Evolutionary conservation across 1,140 invertebrate genomes (phyloP), one percentile per base, ranked within the genome.

Genomic region (Pomphorhynchus laevis): DNA sequence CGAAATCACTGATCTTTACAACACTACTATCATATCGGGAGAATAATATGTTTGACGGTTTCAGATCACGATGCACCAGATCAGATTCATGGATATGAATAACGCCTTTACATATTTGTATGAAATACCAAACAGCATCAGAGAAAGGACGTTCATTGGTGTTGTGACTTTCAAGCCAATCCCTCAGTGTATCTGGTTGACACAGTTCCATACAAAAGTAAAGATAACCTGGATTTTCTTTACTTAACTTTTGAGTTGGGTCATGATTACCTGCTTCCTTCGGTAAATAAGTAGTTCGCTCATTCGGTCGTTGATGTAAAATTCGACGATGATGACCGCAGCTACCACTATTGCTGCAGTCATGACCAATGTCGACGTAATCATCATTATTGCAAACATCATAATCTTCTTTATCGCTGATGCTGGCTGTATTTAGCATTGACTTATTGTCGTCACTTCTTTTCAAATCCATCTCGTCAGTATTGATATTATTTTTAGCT

Each of bases 181-280:
- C 77, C 48, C 71, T 68, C 5, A 93, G 58, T 46, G 72, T 84
- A 41, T 79, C 68, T 47, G 70, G 69, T 35, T 67, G 65, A 51
- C 82, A 93, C 32, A 93, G 53, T 56, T 93, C 77, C 80, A 91
- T 91, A 56, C 91, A 79, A 51, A 91, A 89, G 49, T 80, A 89
- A 1, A 91, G 61, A 55, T 72, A 82, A 61, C 63, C 56, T 65
- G 50, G 48, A 50, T 40, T 39, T 31, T 4, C 16, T 47, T 22
- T 44, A 40, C 14, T 24, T 43, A 2, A 33, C 39, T 49, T 52
- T 34, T 41, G 45, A 32, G 22, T 35, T 4, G 37, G 45, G 18
- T 23, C 40, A 27, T 35, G 20, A 29, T 34, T 9, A 29, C 12
- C 12, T n/a, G 12, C 12, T 12, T n/a, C 12, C 27, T n/a, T 12